These are phyloP conservation scores for Polypedilum vanderplanki DNA, from an alignment of 1,140 invertebrate genomes.

Conservation along the genomic window DNA sequence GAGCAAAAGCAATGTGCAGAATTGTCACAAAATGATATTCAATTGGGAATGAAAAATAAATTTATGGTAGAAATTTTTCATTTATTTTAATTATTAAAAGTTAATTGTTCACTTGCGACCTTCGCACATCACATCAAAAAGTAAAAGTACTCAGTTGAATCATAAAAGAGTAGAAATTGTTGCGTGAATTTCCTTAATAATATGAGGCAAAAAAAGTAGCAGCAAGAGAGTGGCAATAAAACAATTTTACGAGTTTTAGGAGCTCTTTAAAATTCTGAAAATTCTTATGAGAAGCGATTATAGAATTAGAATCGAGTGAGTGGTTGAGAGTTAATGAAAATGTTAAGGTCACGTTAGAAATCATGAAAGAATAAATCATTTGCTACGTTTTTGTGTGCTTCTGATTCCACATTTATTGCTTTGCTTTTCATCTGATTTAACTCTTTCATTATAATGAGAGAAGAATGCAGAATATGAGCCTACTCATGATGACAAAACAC, in stretches of 20 bases:
- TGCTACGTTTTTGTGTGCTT: background rate
- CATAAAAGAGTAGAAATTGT: background rate
- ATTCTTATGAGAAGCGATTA: background rate
- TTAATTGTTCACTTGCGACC: background rate
- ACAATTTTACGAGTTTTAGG: background rate
- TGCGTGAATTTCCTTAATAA: background rate
- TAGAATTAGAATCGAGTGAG: background rate
- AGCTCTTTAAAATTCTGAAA: background rate
- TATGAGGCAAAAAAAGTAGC: background rate
- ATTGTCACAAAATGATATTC: background rate
- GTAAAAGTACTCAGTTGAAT: background rate
- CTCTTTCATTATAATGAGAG: too few relatives aligned
- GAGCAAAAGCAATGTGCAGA: background rate
- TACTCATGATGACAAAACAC: too few relatives aligned
- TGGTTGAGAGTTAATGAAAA: background rate
- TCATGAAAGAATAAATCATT: background rate
- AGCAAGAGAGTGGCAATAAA: background rate
- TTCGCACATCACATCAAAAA: background rate
- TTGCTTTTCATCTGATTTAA: too few relatives aligned
- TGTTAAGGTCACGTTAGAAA: conserved; percentile 1
- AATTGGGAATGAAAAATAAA: background rate
- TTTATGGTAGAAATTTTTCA: background rate
- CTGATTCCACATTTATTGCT: background rate
- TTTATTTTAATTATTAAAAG: background rate
- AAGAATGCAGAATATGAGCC: too few relatives aligned